Percentiles rank a stretch among this genome's conserved stretches.
These are phyloP conservation scores for Callaeas wilsoni DNA, from an alignment of 2,113 vertebrate species.

Conservation along the genomic window DNA sequence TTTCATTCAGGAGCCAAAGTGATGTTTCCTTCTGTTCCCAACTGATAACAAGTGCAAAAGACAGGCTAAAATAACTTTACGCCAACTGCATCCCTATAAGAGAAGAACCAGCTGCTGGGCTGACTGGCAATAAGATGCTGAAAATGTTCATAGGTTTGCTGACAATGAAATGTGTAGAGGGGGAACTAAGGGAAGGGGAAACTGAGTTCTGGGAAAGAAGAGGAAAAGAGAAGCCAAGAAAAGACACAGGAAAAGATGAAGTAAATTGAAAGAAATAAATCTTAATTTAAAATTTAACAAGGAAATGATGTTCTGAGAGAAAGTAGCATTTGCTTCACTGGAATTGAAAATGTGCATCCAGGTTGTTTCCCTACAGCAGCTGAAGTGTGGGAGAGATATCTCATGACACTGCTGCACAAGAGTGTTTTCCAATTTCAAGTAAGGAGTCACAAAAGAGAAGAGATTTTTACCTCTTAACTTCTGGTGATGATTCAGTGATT, in stretches of 20 bases:
- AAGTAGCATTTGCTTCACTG: neutral
- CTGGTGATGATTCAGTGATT: neutral
- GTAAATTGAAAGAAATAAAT: neutral
- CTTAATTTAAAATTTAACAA: neutral
- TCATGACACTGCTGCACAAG: neutral
- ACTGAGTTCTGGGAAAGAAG: neutral
- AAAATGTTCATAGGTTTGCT: neutral
- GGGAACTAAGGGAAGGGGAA: neutral
- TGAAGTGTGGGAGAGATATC: neutral
- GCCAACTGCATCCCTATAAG: neutral
- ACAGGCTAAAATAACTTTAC: neutral
- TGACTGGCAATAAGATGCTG: neutral
- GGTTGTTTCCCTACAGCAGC: neutral
- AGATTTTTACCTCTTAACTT: neutral
- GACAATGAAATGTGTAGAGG: neutral
- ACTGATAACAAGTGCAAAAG: constrained; percentile 3
- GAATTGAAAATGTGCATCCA: neutral
- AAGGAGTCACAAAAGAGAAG: neutral
- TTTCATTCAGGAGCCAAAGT: neutral
- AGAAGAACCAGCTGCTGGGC: neutral
- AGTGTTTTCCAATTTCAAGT: neutral
- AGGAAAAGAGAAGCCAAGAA: neutral
- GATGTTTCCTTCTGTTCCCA: constrained; percentile 4
- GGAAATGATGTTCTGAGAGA: neutral
- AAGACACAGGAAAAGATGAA: neutral